Conservation (phyloP, 2,797 vertebrate species). For the Megalops cyprinoides region DNA sequence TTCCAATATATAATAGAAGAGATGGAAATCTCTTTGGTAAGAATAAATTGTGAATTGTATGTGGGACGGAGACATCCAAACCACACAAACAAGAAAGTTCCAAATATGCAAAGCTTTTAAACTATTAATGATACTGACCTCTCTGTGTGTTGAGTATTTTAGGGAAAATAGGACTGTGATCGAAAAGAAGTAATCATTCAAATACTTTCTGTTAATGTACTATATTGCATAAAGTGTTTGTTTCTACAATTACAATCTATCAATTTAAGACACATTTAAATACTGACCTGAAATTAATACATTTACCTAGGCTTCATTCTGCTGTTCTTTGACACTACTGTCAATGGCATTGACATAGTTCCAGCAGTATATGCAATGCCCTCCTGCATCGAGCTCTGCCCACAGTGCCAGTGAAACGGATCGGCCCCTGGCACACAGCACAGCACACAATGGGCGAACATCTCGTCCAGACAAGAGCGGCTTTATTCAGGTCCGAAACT, state of each 20-base stretch:
- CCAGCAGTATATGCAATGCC: background rate
- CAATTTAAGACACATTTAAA: background rate
- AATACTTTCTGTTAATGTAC: too few species aligned
- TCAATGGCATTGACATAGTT: background rate
- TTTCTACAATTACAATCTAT: too few species aligned
- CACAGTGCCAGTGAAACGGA: constrained; percentile 51
- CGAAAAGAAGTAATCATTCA: too few species aligned
- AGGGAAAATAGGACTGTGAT: background rate
- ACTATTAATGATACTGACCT: background rate
- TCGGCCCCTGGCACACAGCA: constrained; percentile 33
- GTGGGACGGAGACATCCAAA: too few species aligned
- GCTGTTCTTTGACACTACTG: background rate
- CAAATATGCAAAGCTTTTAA: too few species aligned
- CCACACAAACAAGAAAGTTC: too few species aligned
- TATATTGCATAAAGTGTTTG: too few species aligned
- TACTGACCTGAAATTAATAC: background rate
- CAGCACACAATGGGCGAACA: constrained; percentile 6
- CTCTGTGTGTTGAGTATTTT: background rate
- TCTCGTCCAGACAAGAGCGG: constrained; percentile 53
- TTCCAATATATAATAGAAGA: background rate
- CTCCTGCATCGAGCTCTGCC: background rate
- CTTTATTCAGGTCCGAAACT: constrained; percentile 63
- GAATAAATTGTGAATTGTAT: too few species aligned
- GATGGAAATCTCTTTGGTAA: background rate
- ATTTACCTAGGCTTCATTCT: background rate